A percentile compares a stretch with the other conserved stretches of the same genome.
These are phyloP conservation scores for Phthorimaea operculella DNA, from an alignment of 1,140 invertebrate species.

Conservation along the genomic window DNA sequence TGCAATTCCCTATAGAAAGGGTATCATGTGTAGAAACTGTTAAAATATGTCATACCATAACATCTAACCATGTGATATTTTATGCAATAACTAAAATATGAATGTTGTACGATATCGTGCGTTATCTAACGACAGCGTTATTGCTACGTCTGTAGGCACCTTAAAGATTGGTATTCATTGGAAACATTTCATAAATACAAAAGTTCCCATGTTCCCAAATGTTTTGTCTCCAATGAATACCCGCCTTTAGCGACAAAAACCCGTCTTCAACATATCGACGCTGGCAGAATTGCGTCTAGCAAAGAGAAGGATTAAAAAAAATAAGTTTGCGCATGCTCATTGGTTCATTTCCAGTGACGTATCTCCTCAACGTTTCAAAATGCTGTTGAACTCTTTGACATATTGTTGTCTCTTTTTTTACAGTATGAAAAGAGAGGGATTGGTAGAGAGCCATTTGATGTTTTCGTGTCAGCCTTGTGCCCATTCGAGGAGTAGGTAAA, in stretches of 20 bases:
- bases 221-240: neutral
- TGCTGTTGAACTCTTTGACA: slow-evolving; percentile 51
- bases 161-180: no score
- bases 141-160: no score
- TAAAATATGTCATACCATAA: no score
- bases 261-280: slow-evolving; percentile 22
- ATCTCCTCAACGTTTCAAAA: slow-evolving; percentile 40
- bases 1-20: no score
- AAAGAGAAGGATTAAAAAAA: no score
- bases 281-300: slow-evolving; percentile 24
- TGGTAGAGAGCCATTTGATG: slow-evolving; percentile 64
- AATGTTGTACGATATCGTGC: no score
- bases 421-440: slow-evolving; percentile 53
- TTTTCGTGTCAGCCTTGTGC: slow-evolving; percentile 68
- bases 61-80: no score
- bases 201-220: neutral
- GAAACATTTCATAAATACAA: neutral
- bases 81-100: no score
- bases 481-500: slow-evolving; percentile 67
- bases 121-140: no score
- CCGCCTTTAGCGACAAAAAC: neutral
- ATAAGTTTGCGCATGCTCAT: slow-evolving; percentile 59
- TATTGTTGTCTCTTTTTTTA: slow-evolving; percentile 57
- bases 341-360: slow-evolving; percentile 63
- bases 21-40: no score